Percentiles rank a stretch among this genome's conserved stretches.
Evolutionary conservation across 2,113 vertebrate genomes (phyloP).

Genomic region (Nestor notabilis): DNA sequence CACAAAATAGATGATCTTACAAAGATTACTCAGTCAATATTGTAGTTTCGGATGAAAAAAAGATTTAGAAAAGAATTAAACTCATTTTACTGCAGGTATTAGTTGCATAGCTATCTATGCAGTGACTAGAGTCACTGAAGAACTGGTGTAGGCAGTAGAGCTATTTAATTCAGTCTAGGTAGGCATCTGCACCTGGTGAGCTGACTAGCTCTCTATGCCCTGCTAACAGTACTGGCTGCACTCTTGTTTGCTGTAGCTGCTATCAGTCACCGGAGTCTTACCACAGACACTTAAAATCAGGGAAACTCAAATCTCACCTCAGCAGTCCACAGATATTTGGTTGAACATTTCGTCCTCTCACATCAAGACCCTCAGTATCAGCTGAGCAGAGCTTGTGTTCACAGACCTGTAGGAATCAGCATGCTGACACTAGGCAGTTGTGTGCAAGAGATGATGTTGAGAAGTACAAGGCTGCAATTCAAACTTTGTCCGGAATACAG

Average conservation of each 20-base stretch:
- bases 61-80: background rate
- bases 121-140: background rate
- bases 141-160: background rate
- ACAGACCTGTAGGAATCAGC: fast-evolving
- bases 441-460: background rate
- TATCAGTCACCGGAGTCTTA: background rate
- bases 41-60: background rate
- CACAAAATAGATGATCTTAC: background rate
- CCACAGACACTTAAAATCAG: background rate
- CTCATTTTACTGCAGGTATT: background rate
- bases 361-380: background rate
- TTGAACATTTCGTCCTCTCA: background rate
- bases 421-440: background rate
- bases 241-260: background rate
- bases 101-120: background rate
- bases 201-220: background rate
- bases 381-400: background rate
- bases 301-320: background rate
- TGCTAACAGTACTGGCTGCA: background rate
- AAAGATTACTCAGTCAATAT: background rate
- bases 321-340: background rate
- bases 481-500: background rate
- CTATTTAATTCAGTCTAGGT: background rate
- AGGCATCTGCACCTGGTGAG: background rate
- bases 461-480: background rate